Evolutionary conservation across 2,888 invertebrate genomes (phyloP).

Genomic region (Neria commutata): DNA sequence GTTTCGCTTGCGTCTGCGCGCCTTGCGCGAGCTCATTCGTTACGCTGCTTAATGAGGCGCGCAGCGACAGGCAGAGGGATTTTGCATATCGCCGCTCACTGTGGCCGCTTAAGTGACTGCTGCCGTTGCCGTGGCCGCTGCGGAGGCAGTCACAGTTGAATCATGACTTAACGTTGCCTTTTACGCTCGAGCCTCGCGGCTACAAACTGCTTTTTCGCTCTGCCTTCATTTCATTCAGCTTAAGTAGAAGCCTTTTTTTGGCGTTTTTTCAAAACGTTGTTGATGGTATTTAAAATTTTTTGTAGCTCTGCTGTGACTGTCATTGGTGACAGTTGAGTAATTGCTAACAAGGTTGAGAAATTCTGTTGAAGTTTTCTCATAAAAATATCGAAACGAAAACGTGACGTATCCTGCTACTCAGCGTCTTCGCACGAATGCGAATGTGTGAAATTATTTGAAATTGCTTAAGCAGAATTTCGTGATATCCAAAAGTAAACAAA

Average conservation of each 20-base stretch:
- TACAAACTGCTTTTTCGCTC: conserved; percentile 35
- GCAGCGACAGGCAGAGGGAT: no score
- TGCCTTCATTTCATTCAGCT: conserved; percentile 45
- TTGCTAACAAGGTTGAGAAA: conserved; percentile 25
- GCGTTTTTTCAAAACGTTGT: conserved; percentile 23
- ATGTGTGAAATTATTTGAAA: no score
- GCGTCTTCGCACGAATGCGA: no score
- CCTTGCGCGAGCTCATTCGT: conserved; percentile 47
- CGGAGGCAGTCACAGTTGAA: conserved; percentile 2
- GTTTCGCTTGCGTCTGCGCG: conserved; percentile 37
- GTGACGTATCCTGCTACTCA: no score
- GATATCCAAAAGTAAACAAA: background rate
- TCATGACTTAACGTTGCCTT: conserved; percentile 25
- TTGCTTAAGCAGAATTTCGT: no score
- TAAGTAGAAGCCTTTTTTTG: conserved; percentile 21
- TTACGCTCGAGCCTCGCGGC: conserved; percentile 22
- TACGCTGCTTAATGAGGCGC: conserved; percentile 57
- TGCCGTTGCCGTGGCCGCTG: background rate
- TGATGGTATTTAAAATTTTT: conserved; percentile 29
- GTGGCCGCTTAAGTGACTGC: conserved; percentile 16
- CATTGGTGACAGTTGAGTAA: conserved; percentile 22
- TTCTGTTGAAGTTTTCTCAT: background rate
- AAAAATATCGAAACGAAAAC: background rate
- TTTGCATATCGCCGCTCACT: conserved; percentile 12
- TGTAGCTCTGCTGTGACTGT: conserved; percentile 12